Conservation (phyloP, 1,140 invertebrate genomes). For the Phocides pigmalion region DNA sequence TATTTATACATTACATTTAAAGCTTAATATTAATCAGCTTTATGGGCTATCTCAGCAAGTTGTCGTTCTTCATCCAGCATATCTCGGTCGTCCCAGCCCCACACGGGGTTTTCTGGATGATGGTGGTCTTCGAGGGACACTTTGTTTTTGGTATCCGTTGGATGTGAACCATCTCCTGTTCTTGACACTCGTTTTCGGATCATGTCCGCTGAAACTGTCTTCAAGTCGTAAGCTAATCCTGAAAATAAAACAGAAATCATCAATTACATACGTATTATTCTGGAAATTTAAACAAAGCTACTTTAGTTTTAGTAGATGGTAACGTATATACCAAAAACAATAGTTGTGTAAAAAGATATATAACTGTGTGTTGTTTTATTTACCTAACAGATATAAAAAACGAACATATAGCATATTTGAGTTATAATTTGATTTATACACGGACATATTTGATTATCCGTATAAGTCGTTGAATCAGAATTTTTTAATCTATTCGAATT, state of each 20-base stretch:
- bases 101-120: conserved; percentile 77
- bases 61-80: conserved; percentile 76
- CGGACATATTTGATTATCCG: no score
- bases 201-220: conserved; percentile 88
- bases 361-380: no score
- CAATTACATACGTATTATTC: no score
- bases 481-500: no score
- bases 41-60: conserved; percentile 70
- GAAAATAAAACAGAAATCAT: conserved; percentile 49
- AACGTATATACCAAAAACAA: no score
- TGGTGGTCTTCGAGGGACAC: conserved; percentile 62
- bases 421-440: no score
- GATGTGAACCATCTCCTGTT: conserved; percentile 88
- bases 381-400: no score
- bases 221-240: conserved; percentile 89
- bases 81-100: conserved; percentile 81
- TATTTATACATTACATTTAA: neutral
- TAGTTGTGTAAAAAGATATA: no score
- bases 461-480: no score
- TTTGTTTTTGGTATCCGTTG: conserved; percentile 63
- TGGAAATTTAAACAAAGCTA: no score
- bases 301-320: no score
- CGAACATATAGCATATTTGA: no score
- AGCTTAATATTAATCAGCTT: conserved; percentile 45
- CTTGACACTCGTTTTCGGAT: conserved; percentile 85